Percentiles rank a stretch among this genome's conserved stretches.
Conservation (phyloP, 2,113 vertebrate species). For the Leiothrix lutea region DNA sequence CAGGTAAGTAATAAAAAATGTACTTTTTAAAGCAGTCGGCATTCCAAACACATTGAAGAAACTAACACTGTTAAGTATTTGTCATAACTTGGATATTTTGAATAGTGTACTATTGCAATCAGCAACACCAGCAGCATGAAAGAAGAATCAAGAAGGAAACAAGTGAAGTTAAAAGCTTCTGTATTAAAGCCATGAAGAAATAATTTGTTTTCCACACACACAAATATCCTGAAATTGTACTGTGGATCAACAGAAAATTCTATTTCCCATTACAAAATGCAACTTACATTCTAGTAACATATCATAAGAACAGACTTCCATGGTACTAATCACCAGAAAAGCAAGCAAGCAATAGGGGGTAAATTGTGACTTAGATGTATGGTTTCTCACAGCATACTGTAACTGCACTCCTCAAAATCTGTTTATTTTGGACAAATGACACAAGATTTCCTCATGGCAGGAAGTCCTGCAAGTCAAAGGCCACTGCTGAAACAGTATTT, state of each 20-base stretch:
- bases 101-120: background rate
- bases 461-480: constrained; percentile 32
- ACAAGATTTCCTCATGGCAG: constrained; percentile 8
- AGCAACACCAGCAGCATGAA: background rate
- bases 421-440: constrained; percentile 31
- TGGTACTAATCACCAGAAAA: background rate
- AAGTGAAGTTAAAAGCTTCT: background rate
- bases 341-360: background rate
- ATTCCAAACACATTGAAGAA: background rate
- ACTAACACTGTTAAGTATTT: background rate
- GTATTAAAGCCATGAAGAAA: background rate
- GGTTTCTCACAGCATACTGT: background rate
- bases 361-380: background rate
- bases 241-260: background rate
- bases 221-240: background rate
- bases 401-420: background rate
- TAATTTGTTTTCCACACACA: background rate
- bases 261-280: background rate
- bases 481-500: constrained; percentile 45
- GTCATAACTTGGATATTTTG: background rate
- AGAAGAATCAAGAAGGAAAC: background rate
- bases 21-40: background rate
- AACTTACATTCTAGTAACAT: background rate
- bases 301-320: background rate
- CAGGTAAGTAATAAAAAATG: background rate